Percentiles rank a stretch among this genome's conserved stretches.
These are phyloP conservation scores for Apis cerana DNA, from an alignment of 1,140 invertebrate species.

Conservation along the genomic window DNA sequence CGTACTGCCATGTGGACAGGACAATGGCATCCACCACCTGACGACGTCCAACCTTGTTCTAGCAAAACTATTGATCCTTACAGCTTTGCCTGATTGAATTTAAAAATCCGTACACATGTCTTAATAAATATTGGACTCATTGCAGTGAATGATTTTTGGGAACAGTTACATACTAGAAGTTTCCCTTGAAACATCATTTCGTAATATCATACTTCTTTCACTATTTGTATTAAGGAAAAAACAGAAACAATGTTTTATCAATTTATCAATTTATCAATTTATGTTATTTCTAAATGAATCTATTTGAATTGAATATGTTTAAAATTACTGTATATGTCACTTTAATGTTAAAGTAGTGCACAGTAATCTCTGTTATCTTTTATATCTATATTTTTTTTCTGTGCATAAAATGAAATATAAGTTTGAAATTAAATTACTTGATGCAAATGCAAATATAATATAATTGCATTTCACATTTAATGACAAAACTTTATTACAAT, in stretches of 20 bases:
- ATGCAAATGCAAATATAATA: background rate
- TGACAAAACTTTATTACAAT: slow-evolving; percentile 18
- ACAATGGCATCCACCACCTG: slow-evolving; percentile 77
- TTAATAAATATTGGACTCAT: slow-evolving; percentile 49
- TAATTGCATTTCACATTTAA: slow-evolving; percentile 13
- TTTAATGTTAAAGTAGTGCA: slow-evolving; percentile 42
- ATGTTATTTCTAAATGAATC: slow-evolving; percentile 35
- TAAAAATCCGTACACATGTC: slow-evolving; percentile 19
- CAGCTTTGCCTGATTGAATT: slow-evolving; percentile 74
- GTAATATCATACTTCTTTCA: slow-evolving; percentile 10
- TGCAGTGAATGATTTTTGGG: slow-evolving; percentile 41
- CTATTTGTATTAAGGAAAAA: background rate
- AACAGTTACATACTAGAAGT: slow-evolving; percentile 48
- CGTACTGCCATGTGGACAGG: slow-evolving; percentile 74
- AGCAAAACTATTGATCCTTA: slow-evolving; percentile 82
- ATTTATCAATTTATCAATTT: slow-evolving; percentile 25
- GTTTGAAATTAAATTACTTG: slow-evolving; percentile 31
- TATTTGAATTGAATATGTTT: slow-evolving; percentile 30
- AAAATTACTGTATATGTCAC: slow-evolving; percentile 20
- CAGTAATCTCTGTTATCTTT: slow-evolving; percentile 41
- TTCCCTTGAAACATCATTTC: slow-evolving; percentile 34
- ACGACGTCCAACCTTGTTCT: slow-evolving; percentile 83
- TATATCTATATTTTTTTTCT: slow-evolving; percentile 29
- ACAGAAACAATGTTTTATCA: slow-evolving; percentile 14
- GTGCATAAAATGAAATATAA: slow-evolving; percentile 36